These are phyloP conservation scores for Lucinisca nassula DNA, from an alignment of 2,888 invertebrate genomes.

Conservation along the genomic window DNA sequence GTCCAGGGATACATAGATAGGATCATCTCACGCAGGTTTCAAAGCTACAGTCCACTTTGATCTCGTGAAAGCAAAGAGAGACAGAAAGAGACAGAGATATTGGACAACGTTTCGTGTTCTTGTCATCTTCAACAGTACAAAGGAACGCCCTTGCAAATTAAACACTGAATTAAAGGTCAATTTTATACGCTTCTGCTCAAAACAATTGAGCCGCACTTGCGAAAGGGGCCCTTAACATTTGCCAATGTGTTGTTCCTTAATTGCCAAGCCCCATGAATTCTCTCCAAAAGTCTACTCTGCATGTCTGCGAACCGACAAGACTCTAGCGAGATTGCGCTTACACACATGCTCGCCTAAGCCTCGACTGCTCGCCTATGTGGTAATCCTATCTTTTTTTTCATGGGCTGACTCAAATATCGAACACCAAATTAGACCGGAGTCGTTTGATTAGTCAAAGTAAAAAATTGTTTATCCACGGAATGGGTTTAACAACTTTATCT, in stretches of 20 bases:
- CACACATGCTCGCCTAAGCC: no score
- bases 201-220: neutral
- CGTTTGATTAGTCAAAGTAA: no score
- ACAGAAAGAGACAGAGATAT: slow-evolving; percentile 2
- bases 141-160: slow-evolving; percentile 4
- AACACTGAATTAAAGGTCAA: slow-evolving; percentile 9
- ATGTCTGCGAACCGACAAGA: neutral
- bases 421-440: no score
- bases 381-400: no score
- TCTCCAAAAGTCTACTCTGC: no score
- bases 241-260: neutral
- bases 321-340: no score
- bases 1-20: slow-evolving; percentile 2
- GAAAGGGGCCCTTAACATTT: neutral
- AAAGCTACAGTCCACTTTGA: neutral
- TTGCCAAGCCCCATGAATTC: no score
- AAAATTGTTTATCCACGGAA: no score
- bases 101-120: neutral
- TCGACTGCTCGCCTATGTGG: no score
- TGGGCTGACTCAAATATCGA: no score
- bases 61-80: neutral
- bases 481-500: no score
- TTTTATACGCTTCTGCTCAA: slow-evolving; percentile 5
- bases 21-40: slow-evolving; percentile 10
- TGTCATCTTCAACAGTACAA: neutral